Evolutionary conservation across 92 coral and sea anemone genomes (phyloP).

Genomic region (Phenganax marumi): DNA sequence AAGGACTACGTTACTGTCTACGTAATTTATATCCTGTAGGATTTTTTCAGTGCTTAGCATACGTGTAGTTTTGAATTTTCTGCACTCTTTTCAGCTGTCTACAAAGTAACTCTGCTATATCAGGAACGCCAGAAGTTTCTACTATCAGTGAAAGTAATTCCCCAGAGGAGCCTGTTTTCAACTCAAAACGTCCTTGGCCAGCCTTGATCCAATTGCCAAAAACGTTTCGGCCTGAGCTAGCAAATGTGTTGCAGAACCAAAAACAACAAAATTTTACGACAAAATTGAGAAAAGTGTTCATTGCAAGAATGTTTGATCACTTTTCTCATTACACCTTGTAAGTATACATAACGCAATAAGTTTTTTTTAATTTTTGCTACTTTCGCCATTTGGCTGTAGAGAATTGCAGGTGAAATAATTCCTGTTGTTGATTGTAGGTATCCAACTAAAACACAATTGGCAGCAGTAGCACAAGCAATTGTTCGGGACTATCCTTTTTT

Average conservation of each 20-base stretch:
- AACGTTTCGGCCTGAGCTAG: slow-evolving; percentile 45
- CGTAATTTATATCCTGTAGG: not conserved
- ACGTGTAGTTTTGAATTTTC: not conserved
- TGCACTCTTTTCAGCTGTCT: not conserved
- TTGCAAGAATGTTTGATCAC: slow-evolving; percentile 46
- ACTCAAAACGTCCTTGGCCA: slow-evolving; percentile 63
- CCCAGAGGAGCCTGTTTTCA: slow-evolving; percentile 20
- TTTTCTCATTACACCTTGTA: slow-evolving; percentile 65
- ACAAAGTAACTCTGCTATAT: not conserved
- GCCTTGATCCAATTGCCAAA: slow-evolving; percentile 49
- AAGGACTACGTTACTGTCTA: not conserved
- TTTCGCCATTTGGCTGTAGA: not conserved
- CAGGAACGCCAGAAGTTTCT: not conserved
- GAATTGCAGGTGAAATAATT: slow-evolving; percentile 8
- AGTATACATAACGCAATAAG: too few relatives aligned
- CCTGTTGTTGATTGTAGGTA: slow-evolving; percentile 39
- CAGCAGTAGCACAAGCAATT: slow-evolving; percentile 47
- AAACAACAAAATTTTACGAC: slow-evolving; percentile 30
- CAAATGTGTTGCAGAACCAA: slow-evolving; percentile 16
- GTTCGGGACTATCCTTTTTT: slow-evolving; percentile 59
- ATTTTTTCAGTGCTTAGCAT: not conserved
- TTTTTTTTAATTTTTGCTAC: not conserved
- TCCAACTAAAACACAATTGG: slow-evolving; percentile 65
- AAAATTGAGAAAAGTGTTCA: slow-evolving; percentile 49
- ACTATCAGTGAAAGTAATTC: not conserved